Conservation (phyloP, 2,888 invertebrate species). For the Ariolimax columbianus region DNA sequence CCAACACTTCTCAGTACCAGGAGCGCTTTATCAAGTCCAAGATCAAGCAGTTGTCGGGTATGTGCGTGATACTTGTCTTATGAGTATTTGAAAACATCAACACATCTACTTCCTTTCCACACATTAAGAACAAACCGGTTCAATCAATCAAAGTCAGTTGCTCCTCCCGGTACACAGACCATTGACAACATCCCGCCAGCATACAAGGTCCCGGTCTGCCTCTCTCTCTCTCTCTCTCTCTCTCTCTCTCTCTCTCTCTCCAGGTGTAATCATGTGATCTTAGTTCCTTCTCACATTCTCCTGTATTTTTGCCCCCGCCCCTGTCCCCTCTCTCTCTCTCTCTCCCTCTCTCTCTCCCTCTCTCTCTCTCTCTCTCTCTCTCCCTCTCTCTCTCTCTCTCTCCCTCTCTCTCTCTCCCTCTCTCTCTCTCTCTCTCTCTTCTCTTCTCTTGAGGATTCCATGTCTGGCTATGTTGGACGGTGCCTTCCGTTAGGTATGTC, state of each 20-base stretch:
- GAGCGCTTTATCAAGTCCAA: slow-evolving; percentile 65
- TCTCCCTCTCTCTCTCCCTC: slow-evolving; percentile 2
- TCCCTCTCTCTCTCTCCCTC: neutral
- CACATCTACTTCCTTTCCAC: neutral
- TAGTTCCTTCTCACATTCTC: too few relatives aligned
- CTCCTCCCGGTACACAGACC: too few relatives aligned
- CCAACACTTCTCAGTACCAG: slow-evolving; percentile 55
- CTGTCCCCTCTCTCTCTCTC: too few relatives aligned
- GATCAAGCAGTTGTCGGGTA: slow-evolving; percentile 71
- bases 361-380: slow-evolving; percentile 12
- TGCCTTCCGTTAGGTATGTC: too few relatives aligned
- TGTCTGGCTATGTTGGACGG: too few relatives aligned
- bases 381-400: neutral
- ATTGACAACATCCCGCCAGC: too few relatives aligned
- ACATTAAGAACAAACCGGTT: too few relatives aligned
- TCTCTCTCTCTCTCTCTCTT: slow-evolving; percentile 9
- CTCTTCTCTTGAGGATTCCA: too few relatives aligned
- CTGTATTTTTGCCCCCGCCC: too few relatives aligned
- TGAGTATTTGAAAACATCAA: neutral
- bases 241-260: slow-evolving; percentile 17
- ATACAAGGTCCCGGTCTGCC: too few relatives aligned
- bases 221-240: slow-evolving; percentile 3
- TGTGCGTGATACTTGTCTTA: neutral
- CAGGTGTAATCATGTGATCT: too few relatives aligned
- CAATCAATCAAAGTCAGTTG: too few relatives aligned